A percentile compares a stretch with the other conserved stretches of the same genome.
These are phyloP conservation scores for Magallana ariakensis DNA, from an alignment of 1,140 invertebrate species.

Conservation along the genomic window DNA sequence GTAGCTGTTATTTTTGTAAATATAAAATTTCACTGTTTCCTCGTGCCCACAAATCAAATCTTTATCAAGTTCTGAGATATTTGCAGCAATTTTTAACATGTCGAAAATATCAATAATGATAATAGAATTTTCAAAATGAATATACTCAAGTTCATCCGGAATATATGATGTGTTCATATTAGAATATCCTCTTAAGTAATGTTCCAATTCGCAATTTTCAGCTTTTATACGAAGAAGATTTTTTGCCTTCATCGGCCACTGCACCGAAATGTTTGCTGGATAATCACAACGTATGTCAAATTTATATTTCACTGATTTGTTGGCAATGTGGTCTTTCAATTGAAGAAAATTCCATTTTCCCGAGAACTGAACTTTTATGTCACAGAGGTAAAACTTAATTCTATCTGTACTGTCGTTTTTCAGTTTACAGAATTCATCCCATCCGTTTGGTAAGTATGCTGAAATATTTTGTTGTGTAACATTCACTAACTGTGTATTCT, in stretches of 20 bases:
- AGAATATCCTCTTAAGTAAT: constrained; percentile 55
- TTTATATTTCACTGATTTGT: constrained; percentile 39
- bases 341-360: constrained; percentile 53
- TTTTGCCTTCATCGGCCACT: constrained; percentile 58
- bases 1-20: constrained; percentile 55
- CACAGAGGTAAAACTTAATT: constrained; percentile 29
- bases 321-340: constrained; percentile 47
- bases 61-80: constrained; percentile 50
- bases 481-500: background rate
- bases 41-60: constrained; percentile 62
- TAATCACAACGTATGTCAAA: constrained; percentile 58
- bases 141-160: constrained; percentile 50
- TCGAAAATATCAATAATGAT: constrained; percentile 42
- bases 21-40: constrained; percentile 50
- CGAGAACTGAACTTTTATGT: constrained; percentile 45
- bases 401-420: background rate
- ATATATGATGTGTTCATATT: constrained; percentile 16
- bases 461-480: background rate
- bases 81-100: constrained; percentile 43
- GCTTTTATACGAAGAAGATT: constrained; percentile 49
- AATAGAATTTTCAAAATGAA: constrained; percentile 43
- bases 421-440: constrained; percentile 35
- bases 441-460: background rate
- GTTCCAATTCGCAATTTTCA: constrained; percentile 47
- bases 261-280: constrained; percentile 49